Evolutionary conservation across 1,140 invertebrate species (phyloP).

Genomic region (Popillia japonica): DNA sequence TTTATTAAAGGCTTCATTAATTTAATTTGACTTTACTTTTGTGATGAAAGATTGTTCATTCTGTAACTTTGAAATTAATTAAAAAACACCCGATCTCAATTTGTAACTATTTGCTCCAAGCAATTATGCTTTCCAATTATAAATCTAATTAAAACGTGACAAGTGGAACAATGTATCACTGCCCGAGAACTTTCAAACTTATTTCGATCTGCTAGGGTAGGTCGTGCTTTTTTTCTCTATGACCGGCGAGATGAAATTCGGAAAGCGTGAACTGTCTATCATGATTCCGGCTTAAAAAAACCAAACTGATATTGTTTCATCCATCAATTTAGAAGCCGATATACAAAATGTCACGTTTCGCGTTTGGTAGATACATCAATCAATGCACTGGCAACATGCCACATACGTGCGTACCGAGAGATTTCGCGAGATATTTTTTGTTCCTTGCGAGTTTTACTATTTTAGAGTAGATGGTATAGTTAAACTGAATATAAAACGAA

Average conservation of each 20-base stretch:
- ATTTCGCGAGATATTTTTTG: background rate
- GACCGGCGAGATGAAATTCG: background rate
- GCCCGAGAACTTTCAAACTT: background rate
- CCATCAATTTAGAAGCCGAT: conserved; percentile 13
- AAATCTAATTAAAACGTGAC: background rate
- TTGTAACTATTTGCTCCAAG: too few species aligned
- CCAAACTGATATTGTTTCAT: conserved; percentile 16
- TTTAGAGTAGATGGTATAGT: background rate
- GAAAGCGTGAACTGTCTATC: background rate
- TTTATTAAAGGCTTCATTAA: too few species aligned
- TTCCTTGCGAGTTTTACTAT: background rate
- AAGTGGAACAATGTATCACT: background rate
- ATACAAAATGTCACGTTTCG: conserved; percentile 15
- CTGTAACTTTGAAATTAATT: too few species aligned
- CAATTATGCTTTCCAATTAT: background rate
- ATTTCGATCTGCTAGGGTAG: background rate
- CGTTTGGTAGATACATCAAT: conserved; percentile 11
- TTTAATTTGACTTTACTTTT: too few species aligned
- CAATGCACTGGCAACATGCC: conserved; percentile 14
- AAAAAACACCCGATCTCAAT: too few species aligned
- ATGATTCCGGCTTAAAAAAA: background rate
- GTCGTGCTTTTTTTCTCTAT: background rate
- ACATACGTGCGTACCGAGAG: background rate
- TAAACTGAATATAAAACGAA: background rate
- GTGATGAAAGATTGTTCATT: too few species aligned